These are phyloP conservation scores for Ctenopoma multispine DNA, from an alignment of 2,797 vertebrate genomes.

Conservation along the genomic window DNA sequence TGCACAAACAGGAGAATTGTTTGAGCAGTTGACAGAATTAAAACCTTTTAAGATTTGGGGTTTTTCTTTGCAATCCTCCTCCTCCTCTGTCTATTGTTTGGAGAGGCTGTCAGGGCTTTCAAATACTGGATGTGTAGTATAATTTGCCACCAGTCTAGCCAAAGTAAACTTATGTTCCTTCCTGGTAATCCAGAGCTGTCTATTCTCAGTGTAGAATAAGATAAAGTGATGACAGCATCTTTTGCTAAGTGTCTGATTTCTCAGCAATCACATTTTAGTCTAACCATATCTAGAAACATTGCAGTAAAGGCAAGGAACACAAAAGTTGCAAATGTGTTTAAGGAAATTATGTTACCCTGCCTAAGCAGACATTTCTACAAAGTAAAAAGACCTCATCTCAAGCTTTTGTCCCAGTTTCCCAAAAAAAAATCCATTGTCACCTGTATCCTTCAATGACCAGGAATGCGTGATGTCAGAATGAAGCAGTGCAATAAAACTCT, in stretches of 20 bases:
- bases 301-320: not conserved
- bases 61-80: constrained; percentile 44
- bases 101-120: constrained; percentile 27
- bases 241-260: not conserved
- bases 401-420: constrained; percentile 11
- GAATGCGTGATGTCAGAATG: constrained; percentile 8
- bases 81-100: constrained; percentile 29
- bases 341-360: not conserved
- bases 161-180: constrained; percentile 1
- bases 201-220: not conserved
- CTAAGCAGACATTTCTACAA: not conserved
- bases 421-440: constrained; percentile 4
- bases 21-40: constrained; percentile 69
- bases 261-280: not conserved
- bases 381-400: constrained; percentile 8
- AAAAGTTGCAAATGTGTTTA: not conserved
- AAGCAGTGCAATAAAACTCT: constrained; percentile 18
- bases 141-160: constrained; percentile 22
- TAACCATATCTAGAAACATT: not conserved
- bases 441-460: not conserved
- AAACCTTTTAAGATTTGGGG: constrained; percentile 49
- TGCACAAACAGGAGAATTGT: constrained; percentile 43
- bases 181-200: not conserved
- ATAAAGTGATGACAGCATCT: not conserved
- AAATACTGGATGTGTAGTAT: constrained; percentile 1